These are phyloP conservation scores for Melinaea menophilus DNA, from an alignment of 2,888 invertebrate genomes.

Conservation along the genomic window DNA sequence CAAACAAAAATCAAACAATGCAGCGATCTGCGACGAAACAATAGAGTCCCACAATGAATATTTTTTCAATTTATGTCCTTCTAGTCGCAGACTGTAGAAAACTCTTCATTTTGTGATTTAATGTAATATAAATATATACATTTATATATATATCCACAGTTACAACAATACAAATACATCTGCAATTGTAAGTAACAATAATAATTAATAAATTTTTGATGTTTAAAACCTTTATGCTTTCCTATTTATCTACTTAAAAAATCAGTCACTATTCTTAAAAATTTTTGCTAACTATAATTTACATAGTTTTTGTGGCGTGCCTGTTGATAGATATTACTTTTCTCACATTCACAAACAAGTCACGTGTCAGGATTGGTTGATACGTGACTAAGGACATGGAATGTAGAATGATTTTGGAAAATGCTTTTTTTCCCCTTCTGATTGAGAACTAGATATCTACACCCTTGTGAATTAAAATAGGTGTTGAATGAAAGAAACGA, in stretches of 20 bases:
- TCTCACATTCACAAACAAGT: slow-evolving; percentile 36
- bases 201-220: no score
- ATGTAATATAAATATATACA: no score
- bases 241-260: slow-evolving; percentile 6
- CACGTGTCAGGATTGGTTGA: slow-evolving; percentile 42
- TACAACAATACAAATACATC: no score
- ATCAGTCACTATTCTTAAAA: slow-evolving; percentile 14
- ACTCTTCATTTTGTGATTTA: no score
- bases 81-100: no score
- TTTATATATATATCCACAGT: no score
- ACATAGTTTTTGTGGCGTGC: slow-evolving; percentile 42
- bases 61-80: slow-evolving; percentile 17
- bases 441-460: slow-evolving; percentile 33
- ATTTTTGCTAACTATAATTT: slow-evolving; percentile 24
- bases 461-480: slow-evolving; percentile 33
- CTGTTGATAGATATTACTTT: slow-evolving; percentile 47
- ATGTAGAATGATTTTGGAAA: slow-evolving; percentile 33
- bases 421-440: slow-evolving; percentile 31
- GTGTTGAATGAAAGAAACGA: slow-evolving; percentile 27
- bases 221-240: no score
- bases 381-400: slow-evolving; percentile 39
- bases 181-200: no score
- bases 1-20: slow-evolving; percentile 8
- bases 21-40: slow-evolving; percentile 21
- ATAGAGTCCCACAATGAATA: slow-evolving; percentile 19